phyloP scores from a whole-genome alignment of 2,888 invertebrate genomes.

The Pomacea canaliculata region DNA sequence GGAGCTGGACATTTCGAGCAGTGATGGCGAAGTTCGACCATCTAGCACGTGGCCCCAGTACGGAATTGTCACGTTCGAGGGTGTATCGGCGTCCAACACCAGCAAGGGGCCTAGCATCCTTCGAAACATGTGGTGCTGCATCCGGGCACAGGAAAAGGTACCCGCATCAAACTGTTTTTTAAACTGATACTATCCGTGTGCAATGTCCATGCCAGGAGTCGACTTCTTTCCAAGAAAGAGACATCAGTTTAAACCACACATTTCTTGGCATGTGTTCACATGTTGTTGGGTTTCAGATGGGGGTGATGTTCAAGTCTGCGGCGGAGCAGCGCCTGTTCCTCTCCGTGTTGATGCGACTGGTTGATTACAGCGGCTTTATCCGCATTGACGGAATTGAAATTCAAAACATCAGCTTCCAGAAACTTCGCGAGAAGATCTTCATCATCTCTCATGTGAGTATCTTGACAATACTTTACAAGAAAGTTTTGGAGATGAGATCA shows the following conservation, averaged over 20 bases:
- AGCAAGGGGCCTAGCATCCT: constrained; percentile 39
- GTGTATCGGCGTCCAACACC: constrained; percentile 36
- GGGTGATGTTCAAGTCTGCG: constrained; percentile 45
- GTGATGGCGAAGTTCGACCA: constrained; percentile 31
- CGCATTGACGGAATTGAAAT: constrained; percentile 54
- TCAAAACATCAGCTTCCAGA: constrained; percentile 36
- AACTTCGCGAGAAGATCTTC: constrained; percentile 45
- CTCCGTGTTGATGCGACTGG: constrained; percentile 43
- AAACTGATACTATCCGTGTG: not conserved
- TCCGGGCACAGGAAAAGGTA: constrained; percentile 54
- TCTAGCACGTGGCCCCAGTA: constrained; percentile 50
- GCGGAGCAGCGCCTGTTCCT: constrained; percentile 45
- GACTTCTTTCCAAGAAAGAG: too few species aligned
- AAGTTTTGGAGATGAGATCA: not conserved
- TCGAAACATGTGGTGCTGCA: constrained; percentile 51
- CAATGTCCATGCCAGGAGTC: too few species aligned
- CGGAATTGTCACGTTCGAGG: constrained; percentile 56
- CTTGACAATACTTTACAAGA: not conserved
- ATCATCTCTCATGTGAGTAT: constrained; percentile 44
- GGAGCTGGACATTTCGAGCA: constrained; percentile 40
- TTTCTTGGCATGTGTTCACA: not conserved
- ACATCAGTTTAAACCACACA: not conserved
- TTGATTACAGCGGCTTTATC: constrained; percentile 41
- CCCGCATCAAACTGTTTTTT: not conserved
- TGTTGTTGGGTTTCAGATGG: constrained; percentile 41